phyloP scores from a whole-genome alignment of 2,888 invertebrate species.

The Brachylomia viminalis region DNA sequence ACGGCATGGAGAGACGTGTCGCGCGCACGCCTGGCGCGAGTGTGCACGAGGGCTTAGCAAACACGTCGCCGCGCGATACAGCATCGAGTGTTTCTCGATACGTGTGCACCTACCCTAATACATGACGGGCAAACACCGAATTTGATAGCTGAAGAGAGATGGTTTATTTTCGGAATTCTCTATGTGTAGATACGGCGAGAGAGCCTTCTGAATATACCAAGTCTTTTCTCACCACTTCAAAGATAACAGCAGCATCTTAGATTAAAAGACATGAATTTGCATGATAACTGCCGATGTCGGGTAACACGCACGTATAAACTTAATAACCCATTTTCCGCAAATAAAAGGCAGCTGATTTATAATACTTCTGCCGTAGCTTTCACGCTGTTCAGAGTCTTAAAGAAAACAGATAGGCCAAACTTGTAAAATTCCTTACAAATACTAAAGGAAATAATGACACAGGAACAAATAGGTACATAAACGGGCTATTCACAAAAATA shows the following conservation, averaged over 20 bases:
- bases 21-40: constrained; percentile 63
- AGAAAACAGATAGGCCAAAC: background rate
- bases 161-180: constrained; percentile 28
- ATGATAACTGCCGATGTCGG: constrained; percentile 32
- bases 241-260: background rate
- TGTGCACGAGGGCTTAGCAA: constrained; percentile 70
- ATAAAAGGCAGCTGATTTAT: constrained; percentile 32
- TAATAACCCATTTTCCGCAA: constrained; percentile 37
- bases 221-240: background rate
- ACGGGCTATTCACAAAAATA: background rate
- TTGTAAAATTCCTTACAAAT: background rate
- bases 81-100: constrained; percentile 66
- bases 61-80: constrained; percentile 63
- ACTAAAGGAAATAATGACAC: background rate
- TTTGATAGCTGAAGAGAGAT: constrained; percentile 44
- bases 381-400: background rate
- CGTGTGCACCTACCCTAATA: constrained; percentile 60
- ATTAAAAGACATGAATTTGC: constrained; percentile 45
- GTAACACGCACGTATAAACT: constrained; percentile 37
- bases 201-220: background rate
- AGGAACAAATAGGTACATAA: too few species aligned
- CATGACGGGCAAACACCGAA: constrained; percentile 57
- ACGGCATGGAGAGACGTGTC: constrained; percentile 67
- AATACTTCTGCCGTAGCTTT: constrained; percentile 8
- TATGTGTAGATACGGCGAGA: background rate